Percentiles rank a stretch among this genome's conserved stretches.
phyloP scores from a whole-genome alignment of 2,888 invertebrate species.

The Deroplatys truncata region DNA sequence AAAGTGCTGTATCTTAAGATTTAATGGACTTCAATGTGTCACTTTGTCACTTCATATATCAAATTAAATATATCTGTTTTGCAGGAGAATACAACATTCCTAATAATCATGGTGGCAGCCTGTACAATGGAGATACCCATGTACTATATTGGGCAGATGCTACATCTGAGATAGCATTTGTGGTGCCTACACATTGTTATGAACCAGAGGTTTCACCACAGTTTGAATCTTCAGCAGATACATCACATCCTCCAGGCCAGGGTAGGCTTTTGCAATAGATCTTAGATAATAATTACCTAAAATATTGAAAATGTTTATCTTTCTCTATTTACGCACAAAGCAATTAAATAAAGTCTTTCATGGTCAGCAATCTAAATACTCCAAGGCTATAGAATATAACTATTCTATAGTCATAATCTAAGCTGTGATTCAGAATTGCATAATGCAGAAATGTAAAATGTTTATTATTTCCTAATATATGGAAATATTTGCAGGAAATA shows the following conservation, averaged over 20 bases:
- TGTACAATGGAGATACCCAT: constrained; percentile 79
- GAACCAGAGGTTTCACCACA: constrained; percentile 2
- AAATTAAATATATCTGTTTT: background rate
- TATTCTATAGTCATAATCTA: too few relatives aligned
- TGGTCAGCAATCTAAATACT: too few relatives aligned
- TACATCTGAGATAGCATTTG: constrained; percentile 89
- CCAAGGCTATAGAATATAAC: too few relatives aligned
- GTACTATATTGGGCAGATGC: constrained; percentile 95
- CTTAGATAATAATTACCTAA: background rate
- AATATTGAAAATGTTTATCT: background rate
- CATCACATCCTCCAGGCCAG: background rate
- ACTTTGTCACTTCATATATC: too few relatives aligned
- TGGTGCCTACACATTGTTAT: constrained; percentile 64
- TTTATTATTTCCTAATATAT: too few relatives aligned
- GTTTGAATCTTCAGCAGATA: constrained; percentile 12
- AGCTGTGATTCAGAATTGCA: too few relatives aligned
- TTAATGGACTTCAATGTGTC: too few relatives aligned
- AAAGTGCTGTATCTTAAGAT: too few relatives aligned
- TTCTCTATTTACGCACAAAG: background rate
- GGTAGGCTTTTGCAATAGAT: background rate
- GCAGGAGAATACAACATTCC: background rate
- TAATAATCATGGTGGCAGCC: constrained; percentile 56
- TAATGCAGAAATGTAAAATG: too few relatives aligned
- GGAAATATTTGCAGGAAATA: too few relatives aligned
- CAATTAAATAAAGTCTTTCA: too few relatives aligned